A percentile compares a stretch with the other conserved stretches of the same genome.
phyloP scores from a whole-genome alignment of 1,140 invertebrate species.

The Tetragnatha versicolor region DNA sequence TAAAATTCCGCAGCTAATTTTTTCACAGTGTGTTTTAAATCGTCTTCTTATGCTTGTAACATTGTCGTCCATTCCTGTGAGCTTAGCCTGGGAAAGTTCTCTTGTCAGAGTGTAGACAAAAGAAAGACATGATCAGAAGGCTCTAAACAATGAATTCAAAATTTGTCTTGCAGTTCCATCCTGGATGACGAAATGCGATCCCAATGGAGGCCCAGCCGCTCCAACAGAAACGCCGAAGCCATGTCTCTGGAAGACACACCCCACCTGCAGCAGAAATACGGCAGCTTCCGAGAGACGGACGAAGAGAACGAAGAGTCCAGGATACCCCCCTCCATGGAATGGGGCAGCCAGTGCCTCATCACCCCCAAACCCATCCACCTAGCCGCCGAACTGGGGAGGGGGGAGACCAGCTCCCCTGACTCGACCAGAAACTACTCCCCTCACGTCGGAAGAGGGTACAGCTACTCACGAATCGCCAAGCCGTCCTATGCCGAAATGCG shows the following conservation, averaged over 20 bases:
- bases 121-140: too few species aligned
- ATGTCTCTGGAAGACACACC: background rate
- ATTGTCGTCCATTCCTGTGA: too few species aligned
- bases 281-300: constrained; percentile 40
- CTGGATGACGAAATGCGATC: constrained; percentile 33
- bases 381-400: constrained; percentile 15
- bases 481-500: background rate
- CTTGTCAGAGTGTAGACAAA: too few species aligned
- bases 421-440: background rate
- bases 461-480: background rate
- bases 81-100: too few species aligned
- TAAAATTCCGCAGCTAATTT: too few species aligned
- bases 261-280: constrained; percentile 29
- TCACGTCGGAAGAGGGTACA: background rate
- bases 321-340: background rate
- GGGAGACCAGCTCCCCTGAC: background rate
- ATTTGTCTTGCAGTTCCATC: constrained; percentile 31
- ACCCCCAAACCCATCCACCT: constrained; percentile 37
- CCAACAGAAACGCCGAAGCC: background rate
- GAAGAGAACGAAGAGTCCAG: constrained; percentile 39
- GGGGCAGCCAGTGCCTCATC: constrained; percentile 44
- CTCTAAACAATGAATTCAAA: too few species aligned
- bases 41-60: too few species aligned
- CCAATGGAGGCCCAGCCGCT: constrained; percentile 7
- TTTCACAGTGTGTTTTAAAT: too few species aligned